Conservation (phyloP, 2,113 vertebrate genomes). For the Piprites chloris region DNA sequence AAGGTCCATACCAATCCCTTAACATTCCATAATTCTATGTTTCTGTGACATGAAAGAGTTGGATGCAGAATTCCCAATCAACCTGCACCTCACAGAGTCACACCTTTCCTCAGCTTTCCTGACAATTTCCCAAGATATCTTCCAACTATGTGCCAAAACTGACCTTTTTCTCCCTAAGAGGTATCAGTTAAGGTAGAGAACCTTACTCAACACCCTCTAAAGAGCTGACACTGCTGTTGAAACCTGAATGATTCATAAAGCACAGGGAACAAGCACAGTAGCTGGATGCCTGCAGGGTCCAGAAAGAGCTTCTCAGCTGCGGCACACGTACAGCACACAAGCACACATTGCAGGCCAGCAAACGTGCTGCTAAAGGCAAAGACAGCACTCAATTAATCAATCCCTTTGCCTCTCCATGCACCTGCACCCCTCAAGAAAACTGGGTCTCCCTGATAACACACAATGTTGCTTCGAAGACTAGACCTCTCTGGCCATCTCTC, state of each 20-base stretch:
- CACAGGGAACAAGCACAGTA: not conserved
- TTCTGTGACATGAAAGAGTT: not conserved
- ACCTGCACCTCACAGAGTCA: not conserved
- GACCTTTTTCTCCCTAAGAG: not conserved
- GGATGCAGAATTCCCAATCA: not conserved
- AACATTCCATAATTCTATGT: not conserved
- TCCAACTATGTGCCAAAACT: not conserved
- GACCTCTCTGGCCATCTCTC: not conserved
- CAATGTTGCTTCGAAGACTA: not conserved
- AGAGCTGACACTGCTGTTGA: not conserved
- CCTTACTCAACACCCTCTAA: not conserved
- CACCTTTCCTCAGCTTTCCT: not conserved
- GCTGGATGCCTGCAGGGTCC: not conserved
- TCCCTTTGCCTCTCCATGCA: not conserved
- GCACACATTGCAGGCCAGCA: accelerated
- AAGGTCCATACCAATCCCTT: not conserved
- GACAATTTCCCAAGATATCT: not conserved
- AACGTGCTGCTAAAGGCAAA: not conserved
- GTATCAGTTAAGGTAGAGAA: not conserved
- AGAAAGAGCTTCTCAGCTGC: not conserved
- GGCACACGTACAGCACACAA: not conserved
- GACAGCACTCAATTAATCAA: not conserved
- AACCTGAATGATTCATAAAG: not conserved
- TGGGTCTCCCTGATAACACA: not conserved
- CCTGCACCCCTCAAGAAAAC: not conserved